Percentiles rank a stretch among this genome's conserved stretches.
Evolutionary conservation across 2,888 invertebrate genomes (phyloP).

Genomic region (Steinernema hermaphroditum): DNA sequence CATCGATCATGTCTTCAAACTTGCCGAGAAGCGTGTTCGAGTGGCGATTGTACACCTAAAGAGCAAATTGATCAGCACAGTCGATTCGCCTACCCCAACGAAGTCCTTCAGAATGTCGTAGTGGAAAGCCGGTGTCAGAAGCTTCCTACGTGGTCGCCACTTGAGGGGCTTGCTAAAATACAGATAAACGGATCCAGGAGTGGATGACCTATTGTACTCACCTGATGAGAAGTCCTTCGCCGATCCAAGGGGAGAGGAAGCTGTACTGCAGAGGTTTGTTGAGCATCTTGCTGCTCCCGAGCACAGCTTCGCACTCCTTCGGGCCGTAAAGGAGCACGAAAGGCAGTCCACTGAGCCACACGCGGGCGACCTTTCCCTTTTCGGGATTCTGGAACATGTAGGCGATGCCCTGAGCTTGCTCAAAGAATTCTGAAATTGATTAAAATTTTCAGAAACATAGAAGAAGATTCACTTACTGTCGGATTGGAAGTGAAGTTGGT

Average conservation of each 20-base stretch:
- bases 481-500: constrained; percentile 61
- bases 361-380: constrained; percentile 49
- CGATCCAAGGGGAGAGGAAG: constrained; percentile 70
- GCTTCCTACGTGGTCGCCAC: constrained; percentile 68
- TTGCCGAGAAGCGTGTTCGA: constrained; percentile 62
- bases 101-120: constrained; percentile 70
- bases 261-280: constrained; percentile 68
- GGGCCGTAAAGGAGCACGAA: constrained; percentile 66
- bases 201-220: constrained; percentile 40
- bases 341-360: constrained; percentile 62
- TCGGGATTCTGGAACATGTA: constrained; percentile 59
- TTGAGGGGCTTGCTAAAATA: constrained; percentile 66
- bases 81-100: constrained; percentile 55
- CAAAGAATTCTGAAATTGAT: constrained; percentile 60
- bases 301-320: constrained; percentile 64
- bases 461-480: constrained; percentile 44
- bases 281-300: constrained; percentile 66
- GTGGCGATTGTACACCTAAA: constrained; percentile 69
- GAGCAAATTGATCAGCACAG: not conserved
- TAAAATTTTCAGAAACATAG: not conserved
- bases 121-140: constrained; percentile 70
- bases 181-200: not conserved
- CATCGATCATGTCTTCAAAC: constrained; percentile 52
- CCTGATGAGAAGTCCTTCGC: constrained; percentile 70
- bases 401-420: constrained; percentile 63